A percentile compares a stretch with the other conserved stretches of the same genome.
Conservation (phyloP, 92 coral and sea anemone species). For the Parazoanthus atlanticus region DNA sequence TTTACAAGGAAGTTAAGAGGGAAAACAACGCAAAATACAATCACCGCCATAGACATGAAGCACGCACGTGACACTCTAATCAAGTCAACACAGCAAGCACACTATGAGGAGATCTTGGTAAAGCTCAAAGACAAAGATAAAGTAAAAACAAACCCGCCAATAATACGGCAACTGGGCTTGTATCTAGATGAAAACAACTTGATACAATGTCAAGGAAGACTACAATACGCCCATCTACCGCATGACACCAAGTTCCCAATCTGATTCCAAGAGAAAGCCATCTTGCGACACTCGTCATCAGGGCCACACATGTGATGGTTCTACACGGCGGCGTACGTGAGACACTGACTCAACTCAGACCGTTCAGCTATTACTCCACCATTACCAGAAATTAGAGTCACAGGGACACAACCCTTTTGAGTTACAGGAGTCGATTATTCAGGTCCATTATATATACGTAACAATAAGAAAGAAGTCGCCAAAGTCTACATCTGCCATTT, state of each 20-base stretch:
- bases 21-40: conserved; percentile 4
- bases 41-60: conserved; percentile 48
- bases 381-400: conserved; percentile 34
- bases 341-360: conserved; percentile 54
- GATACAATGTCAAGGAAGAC: conserved; percentile 49
- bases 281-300: conserved; percentile 45
- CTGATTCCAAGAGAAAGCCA: conserved; percentile 43
- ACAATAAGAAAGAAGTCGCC: conserved; percentile 14
- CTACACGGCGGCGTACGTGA: conserved; percentile 54
- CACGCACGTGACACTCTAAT: conserved; percentile 35
- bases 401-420: conserved; percentile 46
- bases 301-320: conserved; percentile 44
- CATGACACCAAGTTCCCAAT: conserved; percentile 55
- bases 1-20: conserved; percentile 8
- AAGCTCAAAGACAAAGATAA: conserved; percentile 23
- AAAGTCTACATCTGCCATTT: conserved; percentile 51
- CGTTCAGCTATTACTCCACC: conserved; percentile 46
- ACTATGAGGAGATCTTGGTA: conserved; percentile 21
- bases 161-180: conserved; percentile 37
- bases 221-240: conserved; percentile 42
- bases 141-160: conserved; percentile 22
- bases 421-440: conserved; percentile 58
- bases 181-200: conserved; percentile 32
- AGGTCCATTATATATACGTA: conserved; percentile 50
- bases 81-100: conserved; percentile 44